Evolutionary conservation across 2,888 invertebrate species (phyloP).

Genomic region (Drosophila parthenogenetica): DNA sequence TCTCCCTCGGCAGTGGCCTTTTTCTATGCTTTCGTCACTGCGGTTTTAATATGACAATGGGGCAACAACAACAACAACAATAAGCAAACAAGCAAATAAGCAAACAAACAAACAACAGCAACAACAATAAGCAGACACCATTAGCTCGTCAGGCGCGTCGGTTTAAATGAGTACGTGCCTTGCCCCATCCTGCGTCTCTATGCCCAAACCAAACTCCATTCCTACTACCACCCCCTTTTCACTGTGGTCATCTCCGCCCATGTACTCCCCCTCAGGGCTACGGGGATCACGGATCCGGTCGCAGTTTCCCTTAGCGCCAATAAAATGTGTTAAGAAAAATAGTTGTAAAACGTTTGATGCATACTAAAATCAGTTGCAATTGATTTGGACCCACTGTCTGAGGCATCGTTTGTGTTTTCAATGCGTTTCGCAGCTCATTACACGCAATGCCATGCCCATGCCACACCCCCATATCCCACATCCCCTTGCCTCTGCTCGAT

Average conservation of each 20-base stretch:
- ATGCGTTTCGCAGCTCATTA: conserved; percentile 76
- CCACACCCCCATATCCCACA: neutral
- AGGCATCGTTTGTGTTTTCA: conserved; percentile 44
- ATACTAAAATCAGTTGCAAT: conserved; percentile 80
- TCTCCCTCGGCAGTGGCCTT: neutral
- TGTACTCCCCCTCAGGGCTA: conserved; percentile 4
- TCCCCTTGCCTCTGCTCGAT: no score
- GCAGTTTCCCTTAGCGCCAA: conserved; percentile 68
- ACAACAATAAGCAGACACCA: conserved; percentile 54
- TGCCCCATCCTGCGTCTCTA: neutral
- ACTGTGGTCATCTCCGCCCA: conserved; percentile 39
- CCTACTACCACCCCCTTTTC: neutral
- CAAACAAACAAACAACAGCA: conserved; percentile 21
- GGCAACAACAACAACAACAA: conserved; percentile 32
- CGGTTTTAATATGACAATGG: conserved; percentile 76
- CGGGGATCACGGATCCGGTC: conserved; percentile 27
- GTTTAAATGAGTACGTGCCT: conserved; percentile 75
- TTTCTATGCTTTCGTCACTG: conserved; percentile 59
- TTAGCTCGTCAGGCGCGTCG: conserved; percentile 74
- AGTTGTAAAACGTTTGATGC: conserved; percentile 81
- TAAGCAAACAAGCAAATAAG: no score
- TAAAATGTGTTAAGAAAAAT: conserved; percentile 82
- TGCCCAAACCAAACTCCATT: no score
- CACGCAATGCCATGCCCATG: conserved; percentile 33
- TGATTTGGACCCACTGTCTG: conserved; percentile 62